Evolutionary conservation across 1,140 invertebrate species (phyloP), one percentile per base, ranked within the genome.

Genomic region (Periplaneta americana): DNA sequence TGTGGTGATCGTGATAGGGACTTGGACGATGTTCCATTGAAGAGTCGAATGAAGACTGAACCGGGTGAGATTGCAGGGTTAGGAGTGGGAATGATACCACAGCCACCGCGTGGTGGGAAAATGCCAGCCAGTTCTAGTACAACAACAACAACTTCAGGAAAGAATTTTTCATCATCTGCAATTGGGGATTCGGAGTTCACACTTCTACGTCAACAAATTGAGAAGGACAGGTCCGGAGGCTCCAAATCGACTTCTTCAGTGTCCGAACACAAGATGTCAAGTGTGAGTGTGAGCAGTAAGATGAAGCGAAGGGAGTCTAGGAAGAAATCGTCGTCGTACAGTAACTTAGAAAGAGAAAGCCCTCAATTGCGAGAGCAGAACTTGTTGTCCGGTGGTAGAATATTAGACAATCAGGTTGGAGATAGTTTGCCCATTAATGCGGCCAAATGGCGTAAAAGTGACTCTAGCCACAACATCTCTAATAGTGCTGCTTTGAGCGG

Each of bases 1-100:
- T 75, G 80, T 75, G 76, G 80, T 75, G 82, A 66, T 78, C 78
- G 80, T 79, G 82, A 82, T 74, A 75, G 82, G 6, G 83, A 83
- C 36, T 34, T 83, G 28, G 83, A 83, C 57, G 81, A 83, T 75
- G 81, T 83, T 37, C 83, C 83, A 74, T 78, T 83, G 31, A 83
- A 83, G 77, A 57, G 81, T 37, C 78, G 83, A 31, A 81, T 82
- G 33, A 33, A 75, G 28, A 75, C 77, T 28, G 76, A 78, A 33
- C 35, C 75, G 13, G 57, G 78, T 75, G 32, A 35, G 22, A 11
- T 66, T 28, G 6, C 48, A 66, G 48, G 48, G 48, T 28, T 28
- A 66, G 48, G 48, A 66, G 22, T n/a, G 28, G 48, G 48, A 66
- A n/a, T 28, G 4, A 28, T 9, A 1, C 28, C 48, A n/a, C 48